phyloP scores from a whole-genome alignment of 2,888 invertebrate genomes.

The Drosophila nr. medialis region DNA sequence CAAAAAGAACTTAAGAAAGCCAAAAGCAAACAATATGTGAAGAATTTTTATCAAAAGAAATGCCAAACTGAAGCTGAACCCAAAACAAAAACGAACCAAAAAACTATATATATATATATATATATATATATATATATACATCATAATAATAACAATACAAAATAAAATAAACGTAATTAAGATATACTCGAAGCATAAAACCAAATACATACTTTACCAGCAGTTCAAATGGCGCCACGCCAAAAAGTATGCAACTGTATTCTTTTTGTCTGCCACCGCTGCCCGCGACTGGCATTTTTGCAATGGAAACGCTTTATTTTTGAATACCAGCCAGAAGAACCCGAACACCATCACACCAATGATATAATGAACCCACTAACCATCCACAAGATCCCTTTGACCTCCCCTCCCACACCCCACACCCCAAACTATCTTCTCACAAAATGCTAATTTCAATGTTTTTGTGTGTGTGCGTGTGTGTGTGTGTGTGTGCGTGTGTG shows the following conservation, averaged over 20 bases:
- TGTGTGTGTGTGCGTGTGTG: constrained; percentile 48
- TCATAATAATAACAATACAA: constrained; percentile 7
- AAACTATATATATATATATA: not conserved
- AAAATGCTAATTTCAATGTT: constrained; percentile 76
- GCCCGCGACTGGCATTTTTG: constrained; percentile 55
- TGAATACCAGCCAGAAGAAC: constrained; percentile 48
- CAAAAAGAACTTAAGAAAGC: constrained; percentile 47
- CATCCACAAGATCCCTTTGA: constrained; percentile 26
- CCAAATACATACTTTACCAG: constrained; percentile 31
- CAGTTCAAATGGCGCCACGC: constrained; percentile 44
- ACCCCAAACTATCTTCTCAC: constrained; percentile 38
- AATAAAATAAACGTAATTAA: constrained; percentile 37
- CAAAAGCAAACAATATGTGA: constrained; percentile 52
- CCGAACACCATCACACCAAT: constrained; percentile 45
- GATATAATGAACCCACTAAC: constrained; percentile 32
- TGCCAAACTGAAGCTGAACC: constrained; percentile 63
- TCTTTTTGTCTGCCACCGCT: constrained; percentile 56
- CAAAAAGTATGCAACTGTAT: constrained; percentile 48
- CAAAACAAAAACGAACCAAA: constrained; percentile 42
- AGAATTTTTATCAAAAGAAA: constrained; percentile 63
- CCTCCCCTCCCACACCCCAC: not conserved
- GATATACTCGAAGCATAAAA: constrained; percentile 49
- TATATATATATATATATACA: constrained; percentile 7
- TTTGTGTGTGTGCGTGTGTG: constrained; percentile 50
- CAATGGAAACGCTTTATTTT: constrained; percentile 65